Percentiles rank a stretch among this genome's conserved stretches.
Evolutionary conservation across 2,113 vertebrate genomes (phyloP).

Genomic region (Psophia crepitans): DNA sequence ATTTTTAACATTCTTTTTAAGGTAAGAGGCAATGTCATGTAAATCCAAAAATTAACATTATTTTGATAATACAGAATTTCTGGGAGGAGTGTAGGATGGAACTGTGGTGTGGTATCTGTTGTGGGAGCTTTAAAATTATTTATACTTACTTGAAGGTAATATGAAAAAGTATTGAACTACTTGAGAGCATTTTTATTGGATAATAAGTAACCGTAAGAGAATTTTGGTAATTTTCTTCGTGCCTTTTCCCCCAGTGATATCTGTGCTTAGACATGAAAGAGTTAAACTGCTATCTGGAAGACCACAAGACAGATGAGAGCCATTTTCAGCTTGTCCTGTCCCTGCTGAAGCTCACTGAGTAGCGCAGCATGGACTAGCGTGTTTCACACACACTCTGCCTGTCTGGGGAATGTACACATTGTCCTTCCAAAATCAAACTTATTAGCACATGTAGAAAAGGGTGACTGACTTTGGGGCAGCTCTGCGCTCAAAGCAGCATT

Average conservation of each 20-base stretch:
- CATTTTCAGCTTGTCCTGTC: conserved; percentile 82
- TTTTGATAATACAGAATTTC: not conserved
- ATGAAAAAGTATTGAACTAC: not conserved
- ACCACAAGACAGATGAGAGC: conserved; percentile 80
- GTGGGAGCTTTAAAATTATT: not conserved
- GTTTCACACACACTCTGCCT: conserved; percentile 80
- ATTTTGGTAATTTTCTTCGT: not conserved
- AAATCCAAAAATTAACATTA: not conserved
- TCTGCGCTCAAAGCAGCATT: conserved; percentile 34
- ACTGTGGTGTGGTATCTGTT: not conserved
- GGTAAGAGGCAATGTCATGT: not conserved
- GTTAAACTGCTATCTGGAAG: conserved; percentile 70
- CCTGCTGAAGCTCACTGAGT: conserved; percentile 79
- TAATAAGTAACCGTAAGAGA: not conserved
- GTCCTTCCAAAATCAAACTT: conserved; percentile 84
- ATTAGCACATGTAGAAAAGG: conserved; percentile 83
- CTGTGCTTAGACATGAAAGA: conserved; percentile 46
- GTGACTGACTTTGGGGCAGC: conserved; percentile 81
- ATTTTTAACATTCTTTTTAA: conserved; percentile 44
- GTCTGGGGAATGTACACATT: conserved; percentile 84
- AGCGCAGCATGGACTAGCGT: conserved; percentile 79
- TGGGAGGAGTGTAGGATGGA: not conserved
- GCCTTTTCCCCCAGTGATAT: not conserved
- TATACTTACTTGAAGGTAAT: not conserved
- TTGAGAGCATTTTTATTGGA: not conserved